Base-by-base conservation (phyloP, 2,888 invertebrate species). In the Anthophora plumipes region DNA sequence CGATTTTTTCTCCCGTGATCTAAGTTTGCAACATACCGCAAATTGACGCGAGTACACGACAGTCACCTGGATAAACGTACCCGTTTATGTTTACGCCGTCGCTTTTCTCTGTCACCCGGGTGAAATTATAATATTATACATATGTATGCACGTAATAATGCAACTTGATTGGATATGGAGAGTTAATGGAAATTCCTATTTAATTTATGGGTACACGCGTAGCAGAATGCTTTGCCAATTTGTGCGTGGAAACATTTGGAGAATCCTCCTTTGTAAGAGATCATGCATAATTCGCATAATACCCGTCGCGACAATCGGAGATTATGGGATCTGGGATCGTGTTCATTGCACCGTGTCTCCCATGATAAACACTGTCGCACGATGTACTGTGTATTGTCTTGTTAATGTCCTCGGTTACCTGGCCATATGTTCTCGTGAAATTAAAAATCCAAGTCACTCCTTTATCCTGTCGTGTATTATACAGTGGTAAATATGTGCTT, bases 271-370 rank as follows among this genome's bases (percentile, higher is more conserved):
- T 69, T 22, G 73, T 50, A 52, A 70, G 70, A 73, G 82, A 80
- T 77, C 71, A 55, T 82, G 70, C 70, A 78, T 85, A 83, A 85
- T 85, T 73, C 64, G 67, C 60, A 69, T 54, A 73, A 69, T 74
- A 59, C 68, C 31, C 39, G 59, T 61, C 46, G 61, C 61, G 72
- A 80, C 70, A 85, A 85, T 80, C 57, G 61, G 73, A 76, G 83
- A 80, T 85, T 78, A 85, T 41, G 39, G 46, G 76, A 85, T 85
- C 74, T 67, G 61, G 60, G 22, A 48, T 64, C 63, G 61, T 72
- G 80, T 77, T 76, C 76, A 57, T 71, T 64, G 71, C 68, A 50
- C 63, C 55, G 43, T 71, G 70, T 71, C 69, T 52, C 77, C 55
- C 64, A 66, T 80, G 82, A 76, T 73, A 72, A 83, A 83, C 66